Evolutionary conservation across 2,113 vertebrate species (phyloP).

Genomic region (Carettochelys insculpta): DNA sequence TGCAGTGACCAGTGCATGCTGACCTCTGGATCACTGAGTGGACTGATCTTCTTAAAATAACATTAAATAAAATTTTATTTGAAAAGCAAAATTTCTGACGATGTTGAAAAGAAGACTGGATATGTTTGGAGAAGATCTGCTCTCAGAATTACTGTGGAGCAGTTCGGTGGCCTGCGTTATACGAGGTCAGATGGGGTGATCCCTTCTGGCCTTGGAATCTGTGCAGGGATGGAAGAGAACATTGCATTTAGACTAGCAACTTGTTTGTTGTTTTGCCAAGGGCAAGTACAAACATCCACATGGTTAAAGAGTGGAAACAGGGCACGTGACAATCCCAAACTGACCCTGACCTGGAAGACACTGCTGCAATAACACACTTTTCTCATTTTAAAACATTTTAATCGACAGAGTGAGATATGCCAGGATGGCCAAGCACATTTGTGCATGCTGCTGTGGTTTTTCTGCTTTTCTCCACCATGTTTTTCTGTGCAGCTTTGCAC

Average conservation of each 20-base stretch:
- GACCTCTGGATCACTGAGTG: neutral
- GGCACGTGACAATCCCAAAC: neutral
- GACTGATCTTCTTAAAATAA: neutral
- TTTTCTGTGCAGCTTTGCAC: no score
- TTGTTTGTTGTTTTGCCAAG: neutral
- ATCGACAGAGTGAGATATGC: neutral
- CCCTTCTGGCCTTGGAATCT: neutral
- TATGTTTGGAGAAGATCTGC: neutral
- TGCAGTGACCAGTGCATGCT: neutral
- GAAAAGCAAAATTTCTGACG: neutral
- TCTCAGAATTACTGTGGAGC: neutral
- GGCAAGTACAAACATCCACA: neutral
- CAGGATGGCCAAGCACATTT: no score
- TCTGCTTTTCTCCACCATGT: no score
- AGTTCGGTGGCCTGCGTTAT: neutral
- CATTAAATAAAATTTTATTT: neutral
- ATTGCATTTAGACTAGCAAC: neutral
- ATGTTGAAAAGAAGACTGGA: neutral
- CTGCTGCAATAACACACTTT: neutral
- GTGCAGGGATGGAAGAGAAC: neutral
- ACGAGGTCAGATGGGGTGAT: neutral
- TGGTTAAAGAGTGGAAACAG: neutral
- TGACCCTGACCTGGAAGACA: constrained; percentile 1
- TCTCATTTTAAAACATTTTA: neutral
- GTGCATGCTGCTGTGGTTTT: no score